Evolutionary conservation across 2,113 vertebrate species (phyloP).

Genomic region (Galeopterus variegatus): DNA sequence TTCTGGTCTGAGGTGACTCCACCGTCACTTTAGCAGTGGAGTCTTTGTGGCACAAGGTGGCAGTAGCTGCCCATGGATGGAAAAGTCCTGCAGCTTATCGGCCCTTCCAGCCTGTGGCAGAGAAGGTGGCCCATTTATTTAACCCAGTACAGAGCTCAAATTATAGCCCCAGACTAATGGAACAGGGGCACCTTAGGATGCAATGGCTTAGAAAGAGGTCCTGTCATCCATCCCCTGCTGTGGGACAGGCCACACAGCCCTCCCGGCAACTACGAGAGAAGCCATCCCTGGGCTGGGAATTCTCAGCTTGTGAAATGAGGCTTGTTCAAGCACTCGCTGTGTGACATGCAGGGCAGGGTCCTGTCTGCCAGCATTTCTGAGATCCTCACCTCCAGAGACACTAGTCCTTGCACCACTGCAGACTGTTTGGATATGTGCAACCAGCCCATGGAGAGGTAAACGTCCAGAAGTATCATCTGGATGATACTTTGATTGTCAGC

Average conservation of each 20-base stretch:
- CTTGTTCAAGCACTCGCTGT: background rate
- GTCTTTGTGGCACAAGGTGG: constrained; percentile 55
- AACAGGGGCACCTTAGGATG: background rate
- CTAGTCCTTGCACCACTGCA: background rate
- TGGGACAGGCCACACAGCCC: background rate
- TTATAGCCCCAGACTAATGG: background rate
- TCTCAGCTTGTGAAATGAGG: background rate
- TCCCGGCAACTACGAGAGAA: background rate
- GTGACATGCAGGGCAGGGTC: background rate
- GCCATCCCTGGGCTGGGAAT: no score
- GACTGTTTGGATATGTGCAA: no score
- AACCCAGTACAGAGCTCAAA: background rate
- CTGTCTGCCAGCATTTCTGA: background rate
- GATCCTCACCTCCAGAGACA: background rate
- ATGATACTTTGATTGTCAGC: background rate
- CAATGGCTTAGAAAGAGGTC: background rate
- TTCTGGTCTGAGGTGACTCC: background rate
- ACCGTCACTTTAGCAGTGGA: background rate
- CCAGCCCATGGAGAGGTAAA: background rate
- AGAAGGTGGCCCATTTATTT: background rate
- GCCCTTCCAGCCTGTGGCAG: background rate
- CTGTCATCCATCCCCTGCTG: background rate
- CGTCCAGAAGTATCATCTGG: background rate
- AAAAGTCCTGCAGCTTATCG: background rate
- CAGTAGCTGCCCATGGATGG: background rate